Base-by-base conservation (phyloP, 2,797 vertebrate genomes). In the Morus bassanus region DNA sequence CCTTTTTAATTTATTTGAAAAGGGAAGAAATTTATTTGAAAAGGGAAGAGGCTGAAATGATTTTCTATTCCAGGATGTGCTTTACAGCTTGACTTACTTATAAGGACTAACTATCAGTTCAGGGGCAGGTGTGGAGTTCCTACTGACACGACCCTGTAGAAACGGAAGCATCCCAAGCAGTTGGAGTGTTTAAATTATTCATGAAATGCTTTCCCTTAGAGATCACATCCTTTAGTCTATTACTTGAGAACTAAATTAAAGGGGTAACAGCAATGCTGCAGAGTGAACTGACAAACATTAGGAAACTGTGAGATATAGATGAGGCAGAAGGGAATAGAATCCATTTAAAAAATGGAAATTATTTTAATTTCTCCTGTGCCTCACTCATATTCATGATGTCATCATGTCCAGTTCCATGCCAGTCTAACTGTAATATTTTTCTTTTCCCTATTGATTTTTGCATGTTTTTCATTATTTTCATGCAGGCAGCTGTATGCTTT, bases 1-100 rank as follows among this genome's bases (percentile, higher is more conserved):
- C 88, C 88, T 92, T 95, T 94, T 82, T 88, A 95, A 94, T 94
- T 95, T 90, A 82, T 96, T 95, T 95, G 91, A 96, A 92, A 94
- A 46, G 39, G 50, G 39, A 94, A 91, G 33, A 92, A 95, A 94
- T 94, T 95, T 90, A 82, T 96, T 95, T 95, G 91, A 96, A 92
- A 94, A 46, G 39, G 50, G 39, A 94, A 91, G 33, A 92, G 43
- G 15, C 68, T 81, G 76, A 96, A 94, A 92, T 79, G 6, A 77
- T 93, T 96, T 96, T 93, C 51, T 57, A 11, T 85, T 91, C 16
- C 39, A 84, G 25, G 31, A 95, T 92, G 53, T 85, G 9, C 53
- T 94, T 80, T 95, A 75, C 33, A 82, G 67, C 30, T 77, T 91
- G 63, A 76, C 79, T 93, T 74, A 57, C 24, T 88, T 95, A 91